Evolutionary conservation across 1,140 invertebrate genomes (phyloP).

Genomic region (Drosophila sproati): DNA sequence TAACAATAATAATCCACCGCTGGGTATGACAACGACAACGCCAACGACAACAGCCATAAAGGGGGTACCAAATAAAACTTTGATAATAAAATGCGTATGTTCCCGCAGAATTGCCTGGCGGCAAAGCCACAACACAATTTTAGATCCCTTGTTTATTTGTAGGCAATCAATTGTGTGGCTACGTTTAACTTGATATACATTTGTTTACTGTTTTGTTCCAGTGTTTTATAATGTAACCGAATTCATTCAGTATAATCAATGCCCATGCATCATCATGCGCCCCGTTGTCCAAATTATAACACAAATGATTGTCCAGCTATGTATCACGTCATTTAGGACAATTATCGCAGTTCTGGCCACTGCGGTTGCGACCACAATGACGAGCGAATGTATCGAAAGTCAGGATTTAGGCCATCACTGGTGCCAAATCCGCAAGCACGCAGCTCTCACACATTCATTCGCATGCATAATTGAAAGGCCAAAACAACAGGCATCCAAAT

Average conservation of each 20-base stretch:
- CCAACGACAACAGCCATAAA: slow-evolving; percentile 30
- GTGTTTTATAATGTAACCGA: not conserved
- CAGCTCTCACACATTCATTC: slow-evolving; percentile 2
- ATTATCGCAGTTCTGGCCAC: slow-evolving; percentile 17
- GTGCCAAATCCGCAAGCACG: slow-evolving; percentile 15
- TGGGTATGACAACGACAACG: slow-evolving; percentile 24
- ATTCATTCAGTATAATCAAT: slow-evolving; percentile 4
- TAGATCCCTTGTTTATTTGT: not conserved
- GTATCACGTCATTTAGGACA: slow-evolving; percentile 23
- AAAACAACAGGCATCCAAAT: slow-evolving; percentile 14
- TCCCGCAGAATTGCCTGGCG: slow-evolving; percentile 38
- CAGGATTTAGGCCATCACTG: not conserved
- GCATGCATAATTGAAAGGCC: slow-evolving; percentile 40
- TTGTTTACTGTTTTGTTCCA: not conserved
- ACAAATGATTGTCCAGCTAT: slow-evolving; percentile 20
- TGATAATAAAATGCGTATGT: slow-evolving; percentile 62
- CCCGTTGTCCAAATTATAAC: slow-evolving; percentile 9
- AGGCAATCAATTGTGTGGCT: not conserved
- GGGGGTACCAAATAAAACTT: slow-evolving; percentile 45
- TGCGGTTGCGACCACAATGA: slow-evolving; percentile 13
- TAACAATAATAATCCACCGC: slow-evolving; percentile 71
- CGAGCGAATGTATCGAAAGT: not conserved
- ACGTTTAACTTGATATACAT: slow-evolving; percentile 1
- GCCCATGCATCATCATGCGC: not conserved
- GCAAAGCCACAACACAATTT: not conserved